phyloP scores from a whole-genome alignment of 2,888 invertebrate genomes.

The Clusia tigrina region DNA sequence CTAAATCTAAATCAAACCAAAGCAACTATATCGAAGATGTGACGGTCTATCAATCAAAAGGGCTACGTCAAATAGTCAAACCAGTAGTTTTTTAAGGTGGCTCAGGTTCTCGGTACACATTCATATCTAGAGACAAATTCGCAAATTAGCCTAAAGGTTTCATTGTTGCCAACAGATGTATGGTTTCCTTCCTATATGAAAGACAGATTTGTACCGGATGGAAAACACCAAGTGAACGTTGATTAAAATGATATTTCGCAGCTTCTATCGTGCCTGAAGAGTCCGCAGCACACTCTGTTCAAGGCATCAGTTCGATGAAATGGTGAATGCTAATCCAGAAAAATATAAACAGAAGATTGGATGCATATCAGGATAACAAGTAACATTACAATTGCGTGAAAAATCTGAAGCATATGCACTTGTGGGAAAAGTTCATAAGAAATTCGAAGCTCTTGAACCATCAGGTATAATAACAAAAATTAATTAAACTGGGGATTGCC shows the following conservation, averaged over 20 bases:
- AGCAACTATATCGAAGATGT: background rate
- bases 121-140: slow-evolving; percentile 24
- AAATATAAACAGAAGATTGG: no score
- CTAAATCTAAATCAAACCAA: slow-evolving; percentile 16
- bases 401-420: no score
- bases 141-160: slow-evolving; percentile 12
- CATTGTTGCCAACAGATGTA: slow-evolving; percentile 17
- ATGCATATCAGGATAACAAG: no score
- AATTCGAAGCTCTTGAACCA: slow-evolving; percentile 15
- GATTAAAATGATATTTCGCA: background rate
- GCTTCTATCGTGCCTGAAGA: background rate
- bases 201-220: slow-evolving; percentile 16
- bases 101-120: slow-evolving; percentile 22
- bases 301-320: no score
- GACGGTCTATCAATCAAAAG: background rate
- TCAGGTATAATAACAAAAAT: no score
- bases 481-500: no score
- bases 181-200: slow-evolving; percentile 27
- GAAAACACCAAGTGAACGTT: background rate
- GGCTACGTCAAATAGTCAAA: slow-evolving; percentile 1
- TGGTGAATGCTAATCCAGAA: no score
- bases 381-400: no score
- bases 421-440: background rate
- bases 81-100: slow-evolving; percentile 16
- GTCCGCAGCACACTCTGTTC: background rate